These are phyloP conservation scores for Cerastis leucographa DNA, from an alignment of 2,888 invertebrate genomes.

Conservation along the genomic window DNA sequence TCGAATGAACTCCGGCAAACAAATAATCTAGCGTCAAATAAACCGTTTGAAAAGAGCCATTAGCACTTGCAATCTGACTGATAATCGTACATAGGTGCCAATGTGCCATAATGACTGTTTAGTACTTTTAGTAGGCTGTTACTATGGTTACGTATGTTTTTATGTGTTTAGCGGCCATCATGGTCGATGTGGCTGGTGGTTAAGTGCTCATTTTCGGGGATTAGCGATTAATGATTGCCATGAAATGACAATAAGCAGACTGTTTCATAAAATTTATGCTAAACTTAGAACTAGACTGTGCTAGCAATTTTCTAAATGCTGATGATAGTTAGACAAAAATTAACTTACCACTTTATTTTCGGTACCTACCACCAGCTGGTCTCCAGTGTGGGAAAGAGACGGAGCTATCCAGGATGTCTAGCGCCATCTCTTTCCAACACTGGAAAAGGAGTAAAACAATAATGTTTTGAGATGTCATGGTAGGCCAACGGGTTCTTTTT, in stretches of 20 bases:
- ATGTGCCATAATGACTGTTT: conserved; percentile 1
- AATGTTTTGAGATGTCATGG: no score
- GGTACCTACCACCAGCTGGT: no score
- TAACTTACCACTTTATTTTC: neutral
- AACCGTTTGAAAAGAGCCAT: neutral
- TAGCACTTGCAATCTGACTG: neutral
- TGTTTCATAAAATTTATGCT: neutral
- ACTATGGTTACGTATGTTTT: no score
- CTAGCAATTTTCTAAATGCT: neutral
- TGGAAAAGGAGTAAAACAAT: no score
- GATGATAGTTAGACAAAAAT: neutral
- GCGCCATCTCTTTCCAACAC: no score
- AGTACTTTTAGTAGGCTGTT: neutral
- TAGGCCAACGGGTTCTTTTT: no score
- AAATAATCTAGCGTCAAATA: neutral
- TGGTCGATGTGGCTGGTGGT: neutral
- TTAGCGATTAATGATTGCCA: neutral
- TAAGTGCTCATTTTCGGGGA: neutral
- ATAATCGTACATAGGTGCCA: neutral
- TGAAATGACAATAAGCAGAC: neutral
- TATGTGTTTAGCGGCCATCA: conserved; percentile 16
- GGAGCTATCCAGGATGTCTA: no score
- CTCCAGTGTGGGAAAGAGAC: no score
- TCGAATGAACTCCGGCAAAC: neutral
- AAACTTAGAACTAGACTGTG: neutral